Conservation (phyloP, 2,888 invertebrate species). For the Lysandra coridon region DNA sequence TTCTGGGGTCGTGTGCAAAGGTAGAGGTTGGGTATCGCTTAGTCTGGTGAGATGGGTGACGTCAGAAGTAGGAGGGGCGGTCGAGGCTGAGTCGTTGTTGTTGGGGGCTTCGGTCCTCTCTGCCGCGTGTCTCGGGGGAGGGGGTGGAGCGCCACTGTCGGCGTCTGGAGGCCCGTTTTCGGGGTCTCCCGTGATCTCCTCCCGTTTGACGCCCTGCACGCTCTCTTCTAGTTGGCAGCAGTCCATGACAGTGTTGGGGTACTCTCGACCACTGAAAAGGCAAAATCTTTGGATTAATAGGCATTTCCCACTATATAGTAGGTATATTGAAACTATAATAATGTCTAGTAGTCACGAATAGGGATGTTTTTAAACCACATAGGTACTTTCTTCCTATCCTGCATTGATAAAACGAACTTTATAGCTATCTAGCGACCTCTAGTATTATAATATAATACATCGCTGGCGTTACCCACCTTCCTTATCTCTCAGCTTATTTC, state of each 20-base stretch:
- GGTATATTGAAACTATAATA: not conserved
- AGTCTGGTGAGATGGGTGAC: constrained; percentile 73
- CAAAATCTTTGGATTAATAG: constrained; percentile 30
- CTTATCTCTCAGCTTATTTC: too few species aligned
- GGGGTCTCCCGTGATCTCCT: constrained; percentile 90
- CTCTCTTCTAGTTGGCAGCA: constrained; percentile 95
- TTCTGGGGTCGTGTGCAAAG: constrained; percentile 66
- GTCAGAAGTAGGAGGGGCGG: constrained; percentile 69
- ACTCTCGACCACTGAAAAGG: constrained; percentile 89
- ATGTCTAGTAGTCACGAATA: not conserved
- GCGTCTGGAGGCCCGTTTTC: constrained; percentile 94
- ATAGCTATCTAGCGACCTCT: too few species aligned
- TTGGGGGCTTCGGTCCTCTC: constrained; percentile 69
- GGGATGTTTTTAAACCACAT: too few species aligned
- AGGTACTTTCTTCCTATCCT: too few species aligned
- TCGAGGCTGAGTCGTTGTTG: constrained; percentile 64
- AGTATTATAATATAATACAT: too few species aligned
- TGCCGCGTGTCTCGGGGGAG: constrained; percentile 61
- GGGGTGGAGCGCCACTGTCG: constrained; percentile 80
- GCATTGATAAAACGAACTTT: too few species aligned
- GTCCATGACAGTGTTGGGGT: constrained; percentile 95
- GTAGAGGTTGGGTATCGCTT: constrained; percentile 67
- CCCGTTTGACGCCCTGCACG: constrained; percentile 89
- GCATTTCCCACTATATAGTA: constrained; percentile 19
- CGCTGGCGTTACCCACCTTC: too few species aligned